A percentile compares a stretch with the other conserved stretches of the same genome.
Evolutionary conservation across 2,888 invertebrate species (phyloP).

Genomic region (Drosophila fungiperda): DNA sequence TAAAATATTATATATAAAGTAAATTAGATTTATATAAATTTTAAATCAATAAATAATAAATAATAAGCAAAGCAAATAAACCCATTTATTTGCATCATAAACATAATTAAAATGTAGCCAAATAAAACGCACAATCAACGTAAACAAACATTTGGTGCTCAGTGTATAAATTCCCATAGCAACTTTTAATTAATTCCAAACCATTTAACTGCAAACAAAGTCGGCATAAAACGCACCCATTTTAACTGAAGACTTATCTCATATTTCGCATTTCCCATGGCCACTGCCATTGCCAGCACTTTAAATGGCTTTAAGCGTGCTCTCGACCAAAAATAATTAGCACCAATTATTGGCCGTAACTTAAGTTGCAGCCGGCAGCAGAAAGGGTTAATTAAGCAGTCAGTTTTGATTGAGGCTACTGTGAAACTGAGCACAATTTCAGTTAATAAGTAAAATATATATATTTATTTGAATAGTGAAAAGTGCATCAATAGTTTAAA

Average conservation of each 20-base stretch:
- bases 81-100: not conserved
- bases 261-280: slow-evolving; percentile 69
- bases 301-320: slow-evolving; percentile 41
- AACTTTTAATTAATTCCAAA: slow-evolving; percentile 77
- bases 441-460: not conserved
- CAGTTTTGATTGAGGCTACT: slow-evolving; percentile 33
- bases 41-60: not conserved
- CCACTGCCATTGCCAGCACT: slow-evolving; percentile 46
- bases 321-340: slow-evolving; percentile 52
- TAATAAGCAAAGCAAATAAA: not conserved
- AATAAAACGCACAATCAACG: not conserved
- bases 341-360: slow-evolving; percentile 56
- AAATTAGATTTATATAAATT: not conserved
- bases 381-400: slow-evolving; percentile 63
- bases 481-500: not conserved
- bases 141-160: slow-evolving; percentile 28
- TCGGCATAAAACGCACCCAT: slow-evolving; percentile 39
- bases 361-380: slow-evolving; percentile 38
- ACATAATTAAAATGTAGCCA: not conserved
- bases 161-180: slow-evolving; percentile 54
- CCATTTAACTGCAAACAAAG: slow-evolving; percentile 74
- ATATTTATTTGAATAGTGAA: not conserved
- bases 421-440: not conserved
- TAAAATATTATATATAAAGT: not conserved
- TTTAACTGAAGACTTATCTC: slow-evolving; percentile 53